Percentiles rank a stretch among this genome's conserved stretches.
Conservation (phyloP, 2,888 invertebrate species). For the Amphipoea lucens region DNA sequence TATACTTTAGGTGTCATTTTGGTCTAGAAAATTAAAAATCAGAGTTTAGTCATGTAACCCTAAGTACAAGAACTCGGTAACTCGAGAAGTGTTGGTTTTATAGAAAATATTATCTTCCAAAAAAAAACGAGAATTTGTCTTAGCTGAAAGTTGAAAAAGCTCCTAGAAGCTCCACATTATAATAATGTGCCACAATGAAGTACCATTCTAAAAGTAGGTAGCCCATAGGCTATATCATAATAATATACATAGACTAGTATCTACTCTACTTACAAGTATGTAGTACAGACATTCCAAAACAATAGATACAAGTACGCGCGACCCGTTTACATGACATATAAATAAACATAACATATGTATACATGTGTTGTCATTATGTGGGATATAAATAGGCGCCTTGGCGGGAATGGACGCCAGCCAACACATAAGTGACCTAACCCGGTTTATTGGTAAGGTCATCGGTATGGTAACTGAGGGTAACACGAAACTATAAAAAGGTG, state of each 20-base stretch:
- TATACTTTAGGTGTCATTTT: no score
- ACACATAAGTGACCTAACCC: conserved; percentile 46
- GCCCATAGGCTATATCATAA: background rate
- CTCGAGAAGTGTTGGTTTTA: background rate
- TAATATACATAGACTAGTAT: background rate
- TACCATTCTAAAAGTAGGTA: background rate
- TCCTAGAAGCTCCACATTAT: background rate
- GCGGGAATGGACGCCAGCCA: conserved; percentile 43
- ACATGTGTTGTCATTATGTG: conserved; percentile 25
- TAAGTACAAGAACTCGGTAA: background rate
- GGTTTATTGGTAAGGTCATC: conserved; percentile 3
- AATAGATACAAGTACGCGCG: conserved; percentile 13
- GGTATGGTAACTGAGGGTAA: no score
- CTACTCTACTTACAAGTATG: background rate
- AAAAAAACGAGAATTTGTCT: background rate
- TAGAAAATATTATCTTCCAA: background rate
- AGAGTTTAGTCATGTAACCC: background rate
- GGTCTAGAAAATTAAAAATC: no score
- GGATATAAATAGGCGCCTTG: conserved; percentile 40
- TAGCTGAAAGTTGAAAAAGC: background rate
- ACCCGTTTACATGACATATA: conserved; percentile 14
- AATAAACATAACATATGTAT: conserved; percentile 26
- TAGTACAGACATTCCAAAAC: conserved; percentile 21
- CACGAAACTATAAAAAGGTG: background rate
- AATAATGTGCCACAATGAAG: background rate